Evolutionary conservation across 2,888 invertebrate genomes (phyloP), one percentile per base, ranked within the genome.

Genomic region (Stenchaetothrips biformis): DNA sequence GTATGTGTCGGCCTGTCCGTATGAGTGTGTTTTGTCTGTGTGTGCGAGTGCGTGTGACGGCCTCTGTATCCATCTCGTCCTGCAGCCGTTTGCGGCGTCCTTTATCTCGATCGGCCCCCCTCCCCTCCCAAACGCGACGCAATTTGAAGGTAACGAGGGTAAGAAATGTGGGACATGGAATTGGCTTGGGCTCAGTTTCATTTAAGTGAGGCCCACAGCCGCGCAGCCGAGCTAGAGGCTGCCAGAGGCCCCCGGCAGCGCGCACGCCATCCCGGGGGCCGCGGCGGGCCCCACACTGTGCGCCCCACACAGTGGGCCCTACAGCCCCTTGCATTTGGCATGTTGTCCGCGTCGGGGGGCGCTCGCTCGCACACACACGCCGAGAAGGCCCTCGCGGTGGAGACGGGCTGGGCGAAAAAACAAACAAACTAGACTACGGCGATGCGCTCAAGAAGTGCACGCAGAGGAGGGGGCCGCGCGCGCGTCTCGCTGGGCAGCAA

Each of bases 81-180:
- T 25, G 67, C 67, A 25, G 67, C 67, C 67, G 59, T 74, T 74
- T 74, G 67, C 67, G 67, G 67, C 21, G 25, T 21, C 67, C 67
- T 74, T 74, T 74, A 74, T 74, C 67, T 21, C 67, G 67, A 74
- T 74, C 67, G 21, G 7, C 67, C 21, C 59, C 25, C 67, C 21
- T 67, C 67, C 67, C 67, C 67, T 25, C 67, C 67, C 25, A 7
- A 25, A 74, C 67, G 67, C 67, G 67, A 59, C 67, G 67, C 67
- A 74, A 74, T 74, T 74, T 74, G 67, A 21, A 25, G 67, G 67
- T 74, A 74, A 74, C 67, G 67, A 74, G 67, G 67, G 67, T 74
- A 74, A 74, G 67, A 74, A 74, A 74, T 74, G 67, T 74, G 67
- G 67, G 67, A 74, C 67, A 74, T 74, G 67, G 67, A 74, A 74